Evolutionary conservation across 2,113 vertebrate species (phyloP), one percentile per base, ranked within the genome.

Genomic region (Eidolon helvum): DNA sequence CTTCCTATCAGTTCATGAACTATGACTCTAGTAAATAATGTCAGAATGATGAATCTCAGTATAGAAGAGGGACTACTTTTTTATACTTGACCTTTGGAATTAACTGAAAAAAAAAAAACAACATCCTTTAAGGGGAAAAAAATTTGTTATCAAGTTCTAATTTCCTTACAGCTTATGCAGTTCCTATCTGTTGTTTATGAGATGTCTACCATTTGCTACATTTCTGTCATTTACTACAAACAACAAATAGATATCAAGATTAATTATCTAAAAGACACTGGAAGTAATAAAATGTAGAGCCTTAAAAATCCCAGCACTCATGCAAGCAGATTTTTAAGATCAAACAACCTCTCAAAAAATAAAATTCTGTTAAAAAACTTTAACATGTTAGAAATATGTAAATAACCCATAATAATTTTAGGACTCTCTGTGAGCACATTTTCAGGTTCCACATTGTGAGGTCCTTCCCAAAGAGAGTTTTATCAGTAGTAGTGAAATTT

Each of bases 1-100:
- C 80, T 28, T 84, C 63, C 94, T 98, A 97, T 98, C 95, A 97
- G 98, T 97, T 98, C 98, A 96, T 95, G 97, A 98, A 97, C 98
- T 97, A 28, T 4, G 6, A 59, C 57, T 96, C n/a, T 38, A 74
- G 86, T 98, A 97, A 98, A 97, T 96, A 97, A 87, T 95, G 97
- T 97, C 97, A 96, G 59, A 72, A 96, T 98, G 97, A 97, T 96
- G 95, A 83, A 97, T 97, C 72, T 97, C 10, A 12, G 95, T 75
- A 43, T 96, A 92, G 55, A 57, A 65, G 28, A 95, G 43, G 30
- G 50, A 77, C 90, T 84, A 30, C 43, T 90, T 95, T 96, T 94
- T 93, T 92, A 94, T 18, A 88, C 69, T 95, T 95, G 94, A 97
- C 92, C 94, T 97, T 83, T 83, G 59, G 45, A 91, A 96, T 96